Percentiles rank a stretch among this genome's conserved stretches.
Evolutionary conservation across 2,113 vertebrate genomes (phyloP).

Genomic region (Labeo rohita): DNA sequence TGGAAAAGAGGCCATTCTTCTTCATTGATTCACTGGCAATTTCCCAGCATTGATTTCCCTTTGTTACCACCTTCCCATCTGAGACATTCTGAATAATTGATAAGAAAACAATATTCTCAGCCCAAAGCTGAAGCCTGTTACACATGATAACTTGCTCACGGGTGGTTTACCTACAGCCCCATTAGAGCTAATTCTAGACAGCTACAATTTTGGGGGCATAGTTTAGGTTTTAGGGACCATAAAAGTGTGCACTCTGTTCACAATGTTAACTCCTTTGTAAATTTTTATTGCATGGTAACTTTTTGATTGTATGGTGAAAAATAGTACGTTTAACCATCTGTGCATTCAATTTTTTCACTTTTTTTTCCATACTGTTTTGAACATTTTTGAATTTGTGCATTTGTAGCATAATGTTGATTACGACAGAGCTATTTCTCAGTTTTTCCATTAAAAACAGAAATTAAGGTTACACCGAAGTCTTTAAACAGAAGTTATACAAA

Average conservation of each 20-base stretch:
- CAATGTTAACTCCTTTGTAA: not conserved
- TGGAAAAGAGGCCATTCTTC: slow-evolving; percentile 8
- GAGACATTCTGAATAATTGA: slow-evolving; percentile 57
- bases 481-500: not conserved
- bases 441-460: not conserved
- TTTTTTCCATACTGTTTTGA: not conserved
- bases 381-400: not conserved
- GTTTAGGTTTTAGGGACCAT: not conserved
- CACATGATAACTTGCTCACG: slow-evolving; percentile 29
- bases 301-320: too few relatives aligned
- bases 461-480: not conserved
- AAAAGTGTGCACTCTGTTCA: not conserved
- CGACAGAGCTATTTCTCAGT: too few relatives aligned
- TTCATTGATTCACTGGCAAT: slow-evolving; percentile 53
- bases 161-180: slow-evolving; percentile 14
- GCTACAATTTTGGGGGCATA: not conserved
- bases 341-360: too few relatives aligned
- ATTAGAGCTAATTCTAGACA: not conserved
- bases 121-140: slow-evolving; percentile 29
- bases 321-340: too few relatives aligned
- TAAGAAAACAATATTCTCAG: slow-evolving; percentile 35
- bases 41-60: slow-evolving; percentile 59
- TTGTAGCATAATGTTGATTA: too few relatives aligned
- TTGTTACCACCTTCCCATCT: slow-evolving; percentile 48
- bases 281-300: too few relatives aligned